These are phyloP conservation scores for Tanypteryx hageni DNA, from an alignment of 2,888 invertebrate species.

Conservation along the genomic window DNA sequence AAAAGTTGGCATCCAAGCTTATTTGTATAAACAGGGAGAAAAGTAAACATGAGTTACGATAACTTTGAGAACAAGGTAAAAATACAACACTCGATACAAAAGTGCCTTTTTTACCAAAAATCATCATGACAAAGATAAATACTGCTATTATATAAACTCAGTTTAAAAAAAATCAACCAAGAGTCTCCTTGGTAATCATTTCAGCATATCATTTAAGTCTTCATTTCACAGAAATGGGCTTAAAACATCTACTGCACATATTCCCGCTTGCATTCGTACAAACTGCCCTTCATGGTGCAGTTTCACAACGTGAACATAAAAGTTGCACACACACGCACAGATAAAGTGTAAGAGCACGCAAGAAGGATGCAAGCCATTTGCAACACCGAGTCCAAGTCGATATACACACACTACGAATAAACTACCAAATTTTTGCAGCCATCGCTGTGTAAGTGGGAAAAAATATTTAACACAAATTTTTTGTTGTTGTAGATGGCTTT, in stretches of 20 bases:
- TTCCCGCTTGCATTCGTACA: constrained; percentile 47
- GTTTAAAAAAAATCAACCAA: constrained; percentile 60
- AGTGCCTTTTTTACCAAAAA: constrained; percentile 59
- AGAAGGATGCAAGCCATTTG: not conserved
- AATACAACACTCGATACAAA: constrained; percentile 42
- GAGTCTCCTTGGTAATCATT: constrained; percentile 59
- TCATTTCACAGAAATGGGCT: constrained; percentile 64
- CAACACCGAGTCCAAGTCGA: not conserved
- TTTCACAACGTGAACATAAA: constrained; percentile 54
- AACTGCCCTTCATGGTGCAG: constrained; percentile 46
- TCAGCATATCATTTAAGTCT: constrained; percentile 64
- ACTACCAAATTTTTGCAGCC: not conserved
- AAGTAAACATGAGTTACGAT: constrained; percentile 60
- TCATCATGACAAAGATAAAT: constrained; percentile 62
- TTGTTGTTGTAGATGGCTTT: not conserved
- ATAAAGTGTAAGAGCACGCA: constrained; percentile 12
- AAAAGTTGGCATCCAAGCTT: constrained; percentile 63
- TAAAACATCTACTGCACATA: constrained; percentile 59
- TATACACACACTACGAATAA: not conserved
- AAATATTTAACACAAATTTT: not conserved
- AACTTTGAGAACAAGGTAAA: constrained; percentile 60
- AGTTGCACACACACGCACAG: constrained; percentile 60
- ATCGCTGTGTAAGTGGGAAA: not conserved
- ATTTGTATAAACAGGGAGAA: constrained; percentile 63
- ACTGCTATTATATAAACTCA: constrained; percentile 63